Evolutionary conservation across 2,888 invertebrate genomes (phyloP), one percentile per base, ranked within the genome.

Genomic region (Drosophila formosana): DNA sequence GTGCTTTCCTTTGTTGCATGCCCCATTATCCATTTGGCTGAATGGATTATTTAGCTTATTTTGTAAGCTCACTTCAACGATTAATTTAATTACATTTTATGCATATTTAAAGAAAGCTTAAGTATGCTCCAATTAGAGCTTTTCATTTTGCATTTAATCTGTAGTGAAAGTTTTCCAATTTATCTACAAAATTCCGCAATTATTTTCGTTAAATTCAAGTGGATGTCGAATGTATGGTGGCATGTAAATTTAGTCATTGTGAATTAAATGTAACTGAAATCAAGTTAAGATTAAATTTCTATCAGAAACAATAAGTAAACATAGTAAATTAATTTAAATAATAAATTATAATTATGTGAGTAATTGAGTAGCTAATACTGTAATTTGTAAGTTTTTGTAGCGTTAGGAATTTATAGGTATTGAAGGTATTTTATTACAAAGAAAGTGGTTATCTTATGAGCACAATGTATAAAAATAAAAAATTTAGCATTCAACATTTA

Each of bases 1-100:
- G 32, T 61, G 61, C 41, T 56, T 41, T 30, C 45, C n/a, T 43
- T 72, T 69, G 70, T 69, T 69, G 30, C 37, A 52, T 43, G 46
- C 60, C 50, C n/a, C 55, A 9, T 32, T 34, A 45, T 56, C 32
- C 32, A 45, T 53, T 57, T 39, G 53, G 39, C 46, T 65, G n/a
- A 72, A 73, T 58, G 37, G 65, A 72, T 76, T 72, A 65, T 56
- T 56, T 18, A 47, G 37, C 34, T 72, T 57, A 61, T 57, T 61
- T 49, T 56, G 58, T 47, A 49, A 26, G 51, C 28, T 30, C 47
- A 3, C 3, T 18, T 32, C 37, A 39, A 13, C 46, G 32, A 43
- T 49, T 66, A 53, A n/a, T 8, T 63, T 41, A 26, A 57, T 52
- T 66, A 28, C 37, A 28, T 55, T 43, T 37, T 41, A 41, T 13